phyloP scores from a whole-genome alignment of 2,797 vertebrate species.

The Lepidocolaptes lacrymiger region DNA sequence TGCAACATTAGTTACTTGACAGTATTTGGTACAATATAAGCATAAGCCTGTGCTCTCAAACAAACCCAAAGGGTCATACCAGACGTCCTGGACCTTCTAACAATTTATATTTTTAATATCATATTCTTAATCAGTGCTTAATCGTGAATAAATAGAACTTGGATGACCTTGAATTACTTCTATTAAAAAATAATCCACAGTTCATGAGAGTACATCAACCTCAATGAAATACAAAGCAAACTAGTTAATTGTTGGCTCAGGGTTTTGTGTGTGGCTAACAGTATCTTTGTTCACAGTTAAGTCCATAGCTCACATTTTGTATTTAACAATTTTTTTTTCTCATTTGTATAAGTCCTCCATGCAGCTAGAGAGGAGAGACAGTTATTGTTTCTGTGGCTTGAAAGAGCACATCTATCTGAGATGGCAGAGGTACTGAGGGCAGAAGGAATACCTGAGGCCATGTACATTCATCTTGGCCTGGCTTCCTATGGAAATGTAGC shows the following conservation, averaged over 20 bases:
- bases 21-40: not conserved
- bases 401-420: not conserved
- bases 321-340: not conserved
- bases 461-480: not conserved
- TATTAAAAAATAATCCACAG: not conserved
- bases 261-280: not conserved
- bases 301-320: not conserved
- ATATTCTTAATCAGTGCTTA: not conserved
- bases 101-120: not conserved
- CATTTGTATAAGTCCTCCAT: not conserved
- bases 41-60: not conserved
- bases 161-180: not conserved
- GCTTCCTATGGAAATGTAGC: not conserved
- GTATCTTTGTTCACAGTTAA: not conserved
- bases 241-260: not conserved
- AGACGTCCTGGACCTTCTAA: not conserved
- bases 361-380: not conserved
- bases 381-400: not conserved
- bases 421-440: not conserved
- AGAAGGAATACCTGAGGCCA: not conserved
- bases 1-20: not conserved
- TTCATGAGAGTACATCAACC: not conserved
- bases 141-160: not conserved
- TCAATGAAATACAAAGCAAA: not conserved
- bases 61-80: not conserved